Conservation (phyloP, 2,113 vertebrate genomes). For the Indri indri region DNA sequence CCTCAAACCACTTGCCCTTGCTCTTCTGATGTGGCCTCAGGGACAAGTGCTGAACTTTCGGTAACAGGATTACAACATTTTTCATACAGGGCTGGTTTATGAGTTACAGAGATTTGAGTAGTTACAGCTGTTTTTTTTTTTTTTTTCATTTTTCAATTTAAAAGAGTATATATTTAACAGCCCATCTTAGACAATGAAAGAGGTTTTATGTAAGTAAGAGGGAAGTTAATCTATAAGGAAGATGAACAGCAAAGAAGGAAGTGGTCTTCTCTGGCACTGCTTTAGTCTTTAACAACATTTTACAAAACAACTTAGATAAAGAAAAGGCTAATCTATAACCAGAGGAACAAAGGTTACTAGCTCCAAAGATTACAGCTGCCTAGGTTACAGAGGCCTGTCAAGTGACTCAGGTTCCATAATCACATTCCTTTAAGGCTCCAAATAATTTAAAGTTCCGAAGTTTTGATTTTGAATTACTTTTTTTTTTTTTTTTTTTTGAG, state of each 20-base stretch:
- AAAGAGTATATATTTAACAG: not conserved
- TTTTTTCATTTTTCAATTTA: not conserved
- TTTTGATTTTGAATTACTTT: not conserved
- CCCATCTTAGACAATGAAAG: not conserved
- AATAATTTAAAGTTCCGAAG: not conserved
- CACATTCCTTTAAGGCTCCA: not conserved
- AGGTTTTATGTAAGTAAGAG: not conserved
- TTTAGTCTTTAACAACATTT: not conserved
- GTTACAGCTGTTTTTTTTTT: not conserved
- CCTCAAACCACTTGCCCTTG: no score
- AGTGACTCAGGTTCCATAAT: not conserved
- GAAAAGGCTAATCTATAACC: not conserved
- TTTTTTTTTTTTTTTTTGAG: no score
- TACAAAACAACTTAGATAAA: not conserved
- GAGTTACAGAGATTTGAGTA: not conserved
- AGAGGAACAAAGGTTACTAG: not conserved
- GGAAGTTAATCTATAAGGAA: not conserved
- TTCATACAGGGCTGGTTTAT: not conserved
- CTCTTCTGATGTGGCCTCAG: no score
- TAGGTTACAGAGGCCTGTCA: not conserved
- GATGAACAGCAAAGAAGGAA: not conserved
- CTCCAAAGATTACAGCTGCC: no score
- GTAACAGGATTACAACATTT: not conserved
- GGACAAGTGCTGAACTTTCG: no score
- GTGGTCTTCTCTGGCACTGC: no score